Conservation (phyloP, 2,113 vertebrate genomes). For the Pheucticus melanocephalus region DNA sequence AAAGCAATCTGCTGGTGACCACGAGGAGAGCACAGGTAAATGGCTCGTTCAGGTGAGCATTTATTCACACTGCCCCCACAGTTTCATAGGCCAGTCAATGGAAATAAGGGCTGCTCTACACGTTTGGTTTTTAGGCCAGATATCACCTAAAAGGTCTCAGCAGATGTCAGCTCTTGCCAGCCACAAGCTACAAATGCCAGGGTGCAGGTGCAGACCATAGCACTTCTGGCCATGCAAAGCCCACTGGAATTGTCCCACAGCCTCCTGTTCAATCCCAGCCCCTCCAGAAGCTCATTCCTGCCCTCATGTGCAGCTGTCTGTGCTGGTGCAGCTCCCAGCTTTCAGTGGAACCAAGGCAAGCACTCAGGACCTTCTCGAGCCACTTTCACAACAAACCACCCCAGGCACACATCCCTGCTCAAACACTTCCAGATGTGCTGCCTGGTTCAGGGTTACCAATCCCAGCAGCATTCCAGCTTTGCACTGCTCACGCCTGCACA, state of each 20-base stretch:
- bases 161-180: not conserved
- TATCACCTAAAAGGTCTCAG: not conserved
- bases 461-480: not conserved
- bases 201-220: not conserved
- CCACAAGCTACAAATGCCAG: not conserved
- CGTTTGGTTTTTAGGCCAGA: not conserved
- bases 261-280: not conserved
- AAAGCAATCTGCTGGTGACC: not conserved
- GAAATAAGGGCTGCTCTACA: not conserved
- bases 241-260: not conserved
- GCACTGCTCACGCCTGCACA: not conserved
- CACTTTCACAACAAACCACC: not conserved
- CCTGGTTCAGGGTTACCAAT: not conserved
- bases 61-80: not conserved
- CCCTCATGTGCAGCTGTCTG: not conserved
- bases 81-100: not conserved
- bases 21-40: fast-evolving
- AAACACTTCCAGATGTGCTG: fast-evolving
- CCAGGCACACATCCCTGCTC: not conserved
- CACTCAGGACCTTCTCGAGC: fast-evolving
- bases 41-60: not conserved
- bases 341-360: not conserved
- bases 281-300: not conserved
- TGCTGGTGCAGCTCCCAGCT: not conserved
- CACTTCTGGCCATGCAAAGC: not conserved